Evolutionary conservation across 1,140 invertebrate genomes (phyloP).

Genomic region (Penaeus japonicus): DNA sequence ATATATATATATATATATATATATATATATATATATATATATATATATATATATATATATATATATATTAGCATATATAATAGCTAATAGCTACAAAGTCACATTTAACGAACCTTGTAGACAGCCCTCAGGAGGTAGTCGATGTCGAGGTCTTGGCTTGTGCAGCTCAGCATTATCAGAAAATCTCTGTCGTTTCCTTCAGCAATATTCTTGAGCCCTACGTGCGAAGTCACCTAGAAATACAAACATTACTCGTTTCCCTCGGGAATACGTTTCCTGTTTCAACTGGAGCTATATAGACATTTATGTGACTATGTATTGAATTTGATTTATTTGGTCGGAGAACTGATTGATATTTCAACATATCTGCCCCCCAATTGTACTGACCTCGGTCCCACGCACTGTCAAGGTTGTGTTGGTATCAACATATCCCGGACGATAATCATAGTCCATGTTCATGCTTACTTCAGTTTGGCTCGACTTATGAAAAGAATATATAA

Average conservation of each 20-base stretch:
- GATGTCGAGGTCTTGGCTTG: neutral
- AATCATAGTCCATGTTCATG: neutral
- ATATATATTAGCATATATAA: neutral
- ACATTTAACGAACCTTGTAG: constrained; percentile 22
- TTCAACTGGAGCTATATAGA: no score
- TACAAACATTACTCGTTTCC: no score
- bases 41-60: no score
- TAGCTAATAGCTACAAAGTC: no score
- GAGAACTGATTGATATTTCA: no score
- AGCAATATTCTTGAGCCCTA: constrained; percentile 12
- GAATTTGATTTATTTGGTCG: no score
- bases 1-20: no score
- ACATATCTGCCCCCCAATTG: no score
- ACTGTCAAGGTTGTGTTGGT: neutral
- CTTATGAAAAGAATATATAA: neutral
- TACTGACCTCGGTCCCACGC: neutral
- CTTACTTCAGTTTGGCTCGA: neutral
- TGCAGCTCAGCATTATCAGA: neutral
- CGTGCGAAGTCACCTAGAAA: constrained; percentile 11
- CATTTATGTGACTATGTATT: no score
- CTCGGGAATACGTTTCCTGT: no score
- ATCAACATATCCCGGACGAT: neutral
- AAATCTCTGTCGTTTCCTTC: neutral
- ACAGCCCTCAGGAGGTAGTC: constrained; percentile 10
- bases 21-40: no score